A percentile compares a stretch with the other conserved stretches of the same genome.
Conservation (phyloP, 2,797 vertebrate genomes). For the Lithobates sylvaticus region DNA sequence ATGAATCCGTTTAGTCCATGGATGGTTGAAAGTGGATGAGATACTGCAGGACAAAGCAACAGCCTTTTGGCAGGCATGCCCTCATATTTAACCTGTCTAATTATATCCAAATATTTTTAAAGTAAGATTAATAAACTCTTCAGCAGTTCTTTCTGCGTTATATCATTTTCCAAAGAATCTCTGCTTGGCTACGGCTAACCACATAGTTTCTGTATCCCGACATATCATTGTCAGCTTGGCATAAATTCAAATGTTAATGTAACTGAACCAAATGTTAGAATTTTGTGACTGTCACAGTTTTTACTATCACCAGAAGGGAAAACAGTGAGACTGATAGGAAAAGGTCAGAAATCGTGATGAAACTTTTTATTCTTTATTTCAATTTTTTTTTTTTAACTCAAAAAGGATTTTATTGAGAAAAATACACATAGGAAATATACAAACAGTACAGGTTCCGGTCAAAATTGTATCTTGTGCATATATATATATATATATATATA, state of each 20-base stretch:
- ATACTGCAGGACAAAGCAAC: neutral
- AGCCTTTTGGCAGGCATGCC: neutral
- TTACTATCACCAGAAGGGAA: neutral
- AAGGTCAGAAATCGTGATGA: neutral
- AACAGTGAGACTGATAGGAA: neutral
- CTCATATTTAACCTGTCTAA: neutral
- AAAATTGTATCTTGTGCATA: no score
- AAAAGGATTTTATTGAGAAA: no score
- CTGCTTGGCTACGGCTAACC: neutral
- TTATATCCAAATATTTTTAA: conserved; percentile 15
- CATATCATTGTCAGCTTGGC: neutral
- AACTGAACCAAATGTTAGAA: neutral
- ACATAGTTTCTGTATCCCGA: neutral
- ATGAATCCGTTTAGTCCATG: neutral
- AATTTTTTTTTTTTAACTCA: no score
- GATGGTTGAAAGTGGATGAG: neutral
- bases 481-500: no score
- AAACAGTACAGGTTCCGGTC: no score
- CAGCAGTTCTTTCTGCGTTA: neutral
- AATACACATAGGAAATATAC: no score
- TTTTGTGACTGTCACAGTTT: neutral
- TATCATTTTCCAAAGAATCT: conserved; percentile 6
- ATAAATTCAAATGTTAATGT: neutral
- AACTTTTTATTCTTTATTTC: neutral
- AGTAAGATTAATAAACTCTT: neutral